Evolutionary conservation across 2,888 invertebrate species (phyloP).

Genomic region (Mactromeris polynyma): DNA sequence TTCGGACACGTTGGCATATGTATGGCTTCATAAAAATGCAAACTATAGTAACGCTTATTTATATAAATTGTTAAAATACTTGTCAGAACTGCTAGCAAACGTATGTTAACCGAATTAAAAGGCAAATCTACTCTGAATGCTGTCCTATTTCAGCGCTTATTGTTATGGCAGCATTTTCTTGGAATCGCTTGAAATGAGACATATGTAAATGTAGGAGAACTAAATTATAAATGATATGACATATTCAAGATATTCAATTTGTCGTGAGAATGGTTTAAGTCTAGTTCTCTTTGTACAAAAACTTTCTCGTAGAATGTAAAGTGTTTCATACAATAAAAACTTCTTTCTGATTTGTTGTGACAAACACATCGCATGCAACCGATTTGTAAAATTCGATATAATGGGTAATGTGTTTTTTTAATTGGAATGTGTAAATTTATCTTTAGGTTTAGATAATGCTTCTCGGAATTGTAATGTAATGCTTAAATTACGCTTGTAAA

Average conservation of each 20-base stretch:
- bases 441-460: background rate
- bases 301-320: background rate
- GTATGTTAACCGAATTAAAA: too few species aligned
- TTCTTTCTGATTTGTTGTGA: background rate
- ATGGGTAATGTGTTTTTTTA: background rate
- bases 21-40: too few species aligned
- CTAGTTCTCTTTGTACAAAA: background rate
- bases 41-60: too few species aligned
- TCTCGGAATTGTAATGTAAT: background rate
- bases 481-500: background rate
- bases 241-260: background rate
- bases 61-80: too few species aligned
- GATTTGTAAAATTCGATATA: background rate
- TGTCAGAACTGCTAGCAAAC: too few species aligned
- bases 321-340: background rate
- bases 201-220: background rate
- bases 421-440: background rate
- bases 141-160: too few species aligned
- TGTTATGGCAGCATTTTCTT: background rate
- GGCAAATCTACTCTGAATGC: too few species aligned
- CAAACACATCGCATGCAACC: background rate
- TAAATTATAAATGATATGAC: background rate
- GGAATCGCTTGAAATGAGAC: background rate
- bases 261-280: background rate
- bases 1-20: too few species aligned